Evolutionary conservation across 2,797 vertebrate species (phyloP), one percentile per base, ranked within the genome.

Genomic region (Melanotaenia pygmaea): DNA sequence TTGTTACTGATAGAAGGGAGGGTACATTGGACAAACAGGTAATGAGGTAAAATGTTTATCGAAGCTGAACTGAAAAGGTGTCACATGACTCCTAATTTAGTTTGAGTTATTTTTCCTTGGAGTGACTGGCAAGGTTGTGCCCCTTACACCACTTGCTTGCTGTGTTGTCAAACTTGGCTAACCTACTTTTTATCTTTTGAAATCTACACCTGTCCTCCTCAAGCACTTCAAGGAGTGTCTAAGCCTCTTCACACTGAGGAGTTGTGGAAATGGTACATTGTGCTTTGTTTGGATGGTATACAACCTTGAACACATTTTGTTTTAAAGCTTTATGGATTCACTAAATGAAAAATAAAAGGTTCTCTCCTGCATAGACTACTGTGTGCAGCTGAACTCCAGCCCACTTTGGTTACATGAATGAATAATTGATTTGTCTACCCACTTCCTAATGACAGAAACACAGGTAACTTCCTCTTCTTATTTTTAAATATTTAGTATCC

Each of bases 361-460:
- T 60, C 63, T 79, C 60, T 83, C 54, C 57, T 45, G 32, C 37
- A 75, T 14, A 59, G 62, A 77, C 69, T 74, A 69, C 58, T 35
- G 78, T 72, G 71, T 65, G 70, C 61, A 79, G 74, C 59, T 79
- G 82, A 89, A 81, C 82, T 68, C 71, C 47, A 53, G 69, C 76
- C 80, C 85, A 83, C 89, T 88, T 86, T 76, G 81, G 93, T 95
- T 95, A 95, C 94, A 61, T 67, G 88, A 88, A 91, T 97, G 85
- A 96, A 97, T 97, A 92, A 97, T 96, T 94, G 69, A 97, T 78
- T 64, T n/a, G 28, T 76, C 86, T 74, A n/a, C 5, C 92, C 92
- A 94, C 92, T 35, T 91, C 90, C 91, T 78, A 93, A 92, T 93
- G 91, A 92, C 80, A 90, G 91, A 91, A 88, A 45, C 5, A 72